Base-by-base conservation (phyloP, 2,797 vertebrate species). In the Oryzias dopingdopingensis region DNA sequence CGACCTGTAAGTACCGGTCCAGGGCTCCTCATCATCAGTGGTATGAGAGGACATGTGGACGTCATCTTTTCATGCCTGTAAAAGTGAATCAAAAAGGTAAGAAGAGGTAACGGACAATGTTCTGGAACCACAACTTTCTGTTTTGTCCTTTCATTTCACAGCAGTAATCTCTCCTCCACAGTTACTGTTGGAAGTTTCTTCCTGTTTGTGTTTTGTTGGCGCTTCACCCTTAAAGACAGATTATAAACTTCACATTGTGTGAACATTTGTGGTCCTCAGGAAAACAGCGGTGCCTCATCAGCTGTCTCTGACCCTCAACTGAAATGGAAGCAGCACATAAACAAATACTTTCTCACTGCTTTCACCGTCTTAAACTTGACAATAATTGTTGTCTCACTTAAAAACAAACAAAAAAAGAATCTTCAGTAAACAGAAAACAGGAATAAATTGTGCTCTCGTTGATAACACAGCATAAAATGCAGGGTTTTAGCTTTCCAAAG, bases 331-430 rank as follows among this genome's bases (percentile, higher is more conserved):
- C 17, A 45, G 12, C 17, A 42, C 43, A 60, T 4, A 15, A 26
- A 42, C 24, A 47, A 32, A 40, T 18, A 52, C 45, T 4, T n/a
- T 42, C 16, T 52, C 18, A 53, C 20, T 48, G 22, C 46, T 53
- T 57, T 66, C 24, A 57, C 53, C 55, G 23, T 50, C 67, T 48
- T 74, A 83, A 73, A 83, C 44, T 56, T 62, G 43, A 76, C 57
- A 80, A 83, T 85, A 86, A 56, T 66, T 80, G 72, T 74, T 65
- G 62, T 41, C 67, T 65, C 1, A 67, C 16, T 50, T 23, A 56
- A 74, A 67, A 41, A 23, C 40, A 41, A 72, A 41, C 40, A 29
- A 62, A 72, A 47, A 47, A 32, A 72, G 74, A 50, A 76, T 73
- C 76, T 75, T 70, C 53, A 62, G 48, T 54, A 51, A 57, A 5